Base-by-base conservation (phyloP, 2,888 invertebrate species). In the Campopleginae sp. region DNA sequence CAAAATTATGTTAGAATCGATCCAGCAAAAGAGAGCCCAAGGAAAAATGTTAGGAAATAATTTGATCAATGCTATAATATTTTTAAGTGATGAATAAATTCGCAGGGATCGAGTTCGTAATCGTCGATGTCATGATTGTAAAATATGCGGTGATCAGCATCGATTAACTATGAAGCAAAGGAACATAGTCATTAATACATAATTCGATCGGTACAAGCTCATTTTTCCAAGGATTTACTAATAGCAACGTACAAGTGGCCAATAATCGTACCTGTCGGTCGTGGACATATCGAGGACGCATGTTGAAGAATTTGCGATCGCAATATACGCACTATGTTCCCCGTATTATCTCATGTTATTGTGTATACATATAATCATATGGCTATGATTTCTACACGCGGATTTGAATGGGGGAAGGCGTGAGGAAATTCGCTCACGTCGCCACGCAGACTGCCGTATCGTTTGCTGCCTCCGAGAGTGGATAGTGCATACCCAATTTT, bases 361-460 rank as follows among this genome's bases (percentile, higher is more conserved):
- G 61, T 54, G 68, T 58, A 51, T 51, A 19, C 27, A 81, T 42
- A 68, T 75, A 68, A 6, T 12, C 23, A 65, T 63, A 14, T 61
- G n/a, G 23, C 17, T 33, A 51, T 44, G 23, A 44, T 77, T 19
- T 33, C 31, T 51, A 23, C 23, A 70, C 46, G 42, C 38, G 70
- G 19, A 61, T 23, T 68, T 14, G 68, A 66, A 78, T 76, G 63
- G 78, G 61, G 78, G 63, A 66, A 74, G 77, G 77, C 58, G 80
- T 76, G 75, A 84, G 65, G 23, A 77, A 85, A 85, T 81, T 81
- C 61, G 74, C 46, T 66, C 77, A 38, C 78, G 84, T 78, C 84
- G 84, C 84, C 84, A 81, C 84, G 84, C 84, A 81, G 84, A 48
- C 84, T 85, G 81, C 51, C 77, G 74, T 38, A 61, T 77, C 84